Base-by-base conservation (phyloP, 2,888 invertebrate species). In the Tethea ocularis region DNA sequence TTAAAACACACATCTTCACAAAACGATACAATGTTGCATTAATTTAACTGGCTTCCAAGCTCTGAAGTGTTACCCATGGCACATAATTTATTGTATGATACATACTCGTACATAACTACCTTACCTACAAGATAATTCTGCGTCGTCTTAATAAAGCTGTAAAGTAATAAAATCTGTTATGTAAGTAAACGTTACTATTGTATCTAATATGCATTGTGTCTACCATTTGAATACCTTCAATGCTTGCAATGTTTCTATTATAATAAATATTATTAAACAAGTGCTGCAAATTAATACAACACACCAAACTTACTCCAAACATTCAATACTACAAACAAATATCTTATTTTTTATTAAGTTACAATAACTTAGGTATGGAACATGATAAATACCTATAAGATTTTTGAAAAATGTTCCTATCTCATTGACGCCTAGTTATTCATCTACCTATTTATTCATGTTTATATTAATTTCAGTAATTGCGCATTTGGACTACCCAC, bases 41-140 rank as follows among this genome's bases (percentile, higher is more conserved):
- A 72, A 74, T 69, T 63, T 69, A 70, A 72, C 72, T 72, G 72
- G 75, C 69, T 72, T 65, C 61, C 64, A 58, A 33, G 4, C 2
- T 33, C 13, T 33, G 11, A 33, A 33, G 13, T 33, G 13, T 33
- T 33, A 33, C 26, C 26, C 6, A 26, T 26, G 6, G 26, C 26
- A 26, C 2, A 26, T 6, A 26, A n/a, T n/a, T 26, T 26, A 26
- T 26, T 26, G 6, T 26, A 5, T 26, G 8, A 7, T 29, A 29
- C 29, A 8, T 29, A 11, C 8, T 10, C 2, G 11, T 8, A 29
- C n/a, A n/a, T n/a, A 29, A 29, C 10, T 8, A 8, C 8, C 8
- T 29, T 29, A 29, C 10, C 7, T 29, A 29, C 1, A 29, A 29
- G 8, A 1, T 0, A 29, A 29, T 29, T 1, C 7, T 29, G 29